Percentiles rank a stretch among this genome's conserved stretches.
Conservation (phyloP, 1,140 invertebrate species). For the Amphibalanus amphitrite region DNA sequence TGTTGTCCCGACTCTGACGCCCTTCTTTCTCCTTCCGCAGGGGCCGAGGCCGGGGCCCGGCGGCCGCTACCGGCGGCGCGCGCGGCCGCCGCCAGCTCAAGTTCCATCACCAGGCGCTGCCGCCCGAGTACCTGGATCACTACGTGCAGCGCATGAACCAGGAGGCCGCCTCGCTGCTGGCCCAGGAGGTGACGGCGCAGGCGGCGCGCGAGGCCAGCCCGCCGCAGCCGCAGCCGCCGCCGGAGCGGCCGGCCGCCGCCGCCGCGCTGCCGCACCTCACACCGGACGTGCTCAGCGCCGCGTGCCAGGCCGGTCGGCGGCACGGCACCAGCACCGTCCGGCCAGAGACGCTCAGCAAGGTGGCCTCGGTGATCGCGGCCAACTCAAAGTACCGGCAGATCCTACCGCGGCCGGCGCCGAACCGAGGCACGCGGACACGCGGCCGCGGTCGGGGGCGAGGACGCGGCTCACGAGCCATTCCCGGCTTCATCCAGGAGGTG, state of each 20-base stretch:
- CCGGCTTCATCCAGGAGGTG: conserved; percentile 5
- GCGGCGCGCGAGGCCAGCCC: conserved; percentile 6
- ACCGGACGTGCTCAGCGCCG: conserved; percentile 9
- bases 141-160: conserved; percentile 51
- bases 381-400: background rate
- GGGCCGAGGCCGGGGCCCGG: too few relatives aligned
- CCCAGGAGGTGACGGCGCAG: conserved; percentile 14
- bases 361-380: background rate
- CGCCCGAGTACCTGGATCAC: conserved; percentile 56
- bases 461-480: conserved; percentile 7
- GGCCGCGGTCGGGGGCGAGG: background rate
- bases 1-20: too few relatives aligned
- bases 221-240: conserved; percentile 1
- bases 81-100: conserved; percentile 30
- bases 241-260: conserved; percentile 5
- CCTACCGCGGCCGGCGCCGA: conserved; percentile 17
- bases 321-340: conserved; percentile 4
- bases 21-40: background rate
- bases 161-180: conserved; percentile 22
- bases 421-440: conserved; percentile 14
- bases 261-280: conserved; percentile 10
- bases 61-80: too few relatives aligned
- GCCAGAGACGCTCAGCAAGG: conserved; percentile 9
- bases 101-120: conserved; percentile 61
- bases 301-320: conserved; percentile 11